Evolutionary conservation across 2,888 invertebrate genomes (phyloP), one percentile per base, ranked within the genome.

Genomic region (Chymomyza amoena): DNA sequence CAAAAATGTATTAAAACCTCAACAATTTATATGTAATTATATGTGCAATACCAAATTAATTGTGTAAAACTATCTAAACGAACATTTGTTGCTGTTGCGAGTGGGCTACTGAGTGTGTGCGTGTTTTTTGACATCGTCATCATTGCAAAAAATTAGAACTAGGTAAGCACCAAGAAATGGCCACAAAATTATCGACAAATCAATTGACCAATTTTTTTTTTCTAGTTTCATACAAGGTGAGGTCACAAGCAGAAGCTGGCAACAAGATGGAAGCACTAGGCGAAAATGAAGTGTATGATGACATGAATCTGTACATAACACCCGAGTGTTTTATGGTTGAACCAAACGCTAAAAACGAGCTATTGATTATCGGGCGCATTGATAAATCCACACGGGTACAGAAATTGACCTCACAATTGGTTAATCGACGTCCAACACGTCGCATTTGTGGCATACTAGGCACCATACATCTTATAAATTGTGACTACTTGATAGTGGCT

Each of bases 361-460:
- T 97, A 69, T 92, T 98, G 81, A 94, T 97, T 65, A 96, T 98
- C 84, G 97, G 98, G 91, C 93, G 98, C 89, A 93, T 96, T 69
- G 95, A 94, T 75, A 95, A 95, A 81, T 95, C 95, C 88, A 94
- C 96, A 71, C 92, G 93, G 77, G 93, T 95, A 18, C 94, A 95
- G 93, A 93, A 88, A n/a, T 93, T 93, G 88, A 91, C 93, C 65
- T 93, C 93, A 79, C 94, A 95, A 91, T 93, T 96, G 84, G 94
- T 94, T 62, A 93, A 93, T 45, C 92, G 93, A 61, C 94, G 94
- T 20, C 93, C 94, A 69, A 93, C 94, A 68, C 93, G 94, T 60
- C 94, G 95, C 68, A 96, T 98, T 79, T 97, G 96, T 93, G 98
- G 98, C 0, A 94, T 99, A 73, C 92, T 98, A 20, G 99, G 99